phyloP scores from a whole-genome alignment of 2,797 vertebrate species.

The Galago senegalensis region DNA sequence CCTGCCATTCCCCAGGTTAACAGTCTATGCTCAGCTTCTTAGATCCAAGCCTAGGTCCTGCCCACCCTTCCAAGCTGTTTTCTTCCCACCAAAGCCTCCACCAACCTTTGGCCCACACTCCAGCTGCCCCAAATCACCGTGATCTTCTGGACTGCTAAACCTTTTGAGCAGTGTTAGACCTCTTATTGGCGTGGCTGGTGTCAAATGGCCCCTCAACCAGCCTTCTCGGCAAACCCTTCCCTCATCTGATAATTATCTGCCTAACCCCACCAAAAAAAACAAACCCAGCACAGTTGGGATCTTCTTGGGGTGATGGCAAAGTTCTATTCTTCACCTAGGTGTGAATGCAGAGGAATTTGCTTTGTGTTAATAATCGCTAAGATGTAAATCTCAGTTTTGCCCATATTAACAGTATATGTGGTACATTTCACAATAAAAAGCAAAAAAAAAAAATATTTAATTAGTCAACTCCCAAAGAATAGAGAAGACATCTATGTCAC shows the following conservation, averaged over 20 bases:
- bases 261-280: too few relatives aligned
- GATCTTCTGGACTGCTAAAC: background rate
- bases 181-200: background rate
- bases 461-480: background rate
- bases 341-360: background rate
- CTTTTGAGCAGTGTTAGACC: background rate
- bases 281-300: background rate
- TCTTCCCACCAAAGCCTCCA: background rate
- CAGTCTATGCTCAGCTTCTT: rapidly evolving
- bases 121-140: background rate
- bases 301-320: background rate
- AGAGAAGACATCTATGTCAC: background rate
- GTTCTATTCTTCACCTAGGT: background rate
- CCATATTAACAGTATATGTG: background rate
- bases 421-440: background rate
- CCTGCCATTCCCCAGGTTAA: background rate
- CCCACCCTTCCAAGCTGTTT: too few relatives aligned
- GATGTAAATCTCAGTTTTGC: background rate
- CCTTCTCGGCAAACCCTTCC: background rate
- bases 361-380: background rate
- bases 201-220: background rate
- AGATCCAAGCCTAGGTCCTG: background rate
- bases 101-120: background rate
- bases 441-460: background rate
- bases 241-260: background rate